Percentiles rank a stretch among this genome's conserved stretches.
Conservation (phyloP, 2,888 invertebrate genomes). For the Leptopterna dolabrata region DNA sequence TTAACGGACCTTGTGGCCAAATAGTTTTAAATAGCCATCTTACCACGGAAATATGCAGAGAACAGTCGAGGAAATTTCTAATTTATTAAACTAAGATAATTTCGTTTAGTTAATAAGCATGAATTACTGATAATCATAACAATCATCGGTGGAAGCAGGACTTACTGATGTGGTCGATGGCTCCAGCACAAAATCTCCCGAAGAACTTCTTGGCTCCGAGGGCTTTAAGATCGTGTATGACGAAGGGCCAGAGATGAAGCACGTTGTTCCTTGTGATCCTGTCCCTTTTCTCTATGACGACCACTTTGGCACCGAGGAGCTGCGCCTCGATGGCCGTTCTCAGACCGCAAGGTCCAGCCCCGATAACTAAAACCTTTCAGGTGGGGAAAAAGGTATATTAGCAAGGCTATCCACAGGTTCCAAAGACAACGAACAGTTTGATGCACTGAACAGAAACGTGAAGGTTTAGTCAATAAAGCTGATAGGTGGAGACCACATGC, state of each 20-base stretch:
- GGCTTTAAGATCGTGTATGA: slow-evolving; percentile 92
- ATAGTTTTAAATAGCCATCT: too few species aligned
- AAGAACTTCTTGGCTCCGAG: slow-evolving; percentile 98
- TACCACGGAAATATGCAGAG: too few species aligned
- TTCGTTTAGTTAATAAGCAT: too few species aligned
- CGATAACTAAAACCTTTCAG: slow-evolving; percentile 83
- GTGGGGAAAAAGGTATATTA: not conserved
- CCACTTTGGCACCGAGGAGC: slow-evolving; percentile 93
- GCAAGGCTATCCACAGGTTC: slow-evolving; percentile 54
- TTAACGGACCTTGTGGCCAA: too few species aligned
- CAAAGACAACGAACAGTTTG: too few species aligned
- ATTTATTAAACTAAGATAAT: too few species aligned
- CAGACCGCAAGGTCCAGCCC: slow-evolving; percentile 95
- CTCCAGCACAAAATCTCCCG: slow-evolving; percentile 98
- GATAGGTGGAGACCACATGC: too few species aligned
- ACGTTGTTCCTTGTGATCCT: slow-evolving; percentile 96
- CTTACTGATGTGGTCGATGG: slow-evolving; percentile 96
- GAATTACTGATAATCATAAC: too few species aligned
- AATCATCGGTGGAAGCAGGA: slow-evolving; percentile 58
- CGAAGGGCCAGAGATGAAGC: slow-evolving; percentile 97
- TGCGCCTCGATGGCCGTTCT: slow-evolving; percentile 96
- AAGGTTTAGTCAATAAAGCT: too few species aligned
- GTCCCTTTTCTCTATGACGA: slow-evolving; percentile 94
- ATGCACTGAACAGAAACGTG: too few species aligned
- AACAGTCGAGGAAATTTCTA: too few species aligned